phyloP scores from a whole-genome alignment of 2,797 vertebrate genomes.

The Allochrocebus solatus region DNA sequence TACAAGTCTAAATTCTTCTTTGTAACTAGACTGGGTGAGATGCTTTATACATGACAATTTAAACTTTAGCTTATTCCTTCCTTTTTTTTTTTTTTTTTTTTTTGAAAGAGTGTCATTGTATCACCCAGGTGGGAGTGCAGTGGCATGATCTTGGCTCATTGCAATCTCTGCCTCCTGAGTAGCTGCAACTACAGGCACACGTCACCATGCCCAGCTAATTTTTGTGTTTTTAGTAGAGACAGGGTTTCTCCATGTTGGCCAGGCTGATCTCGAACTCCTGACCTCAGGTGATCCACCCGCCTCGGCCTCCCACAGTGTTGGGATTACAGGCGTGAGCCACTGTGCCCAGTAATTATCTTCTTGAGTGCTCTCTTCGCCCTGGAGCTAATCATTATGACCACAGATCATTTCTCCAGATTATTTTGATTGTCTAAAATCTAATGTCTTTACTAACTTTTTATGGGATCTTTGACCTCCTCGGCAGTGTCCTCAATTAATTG shows the following conservation, averaged over 20 bases:
- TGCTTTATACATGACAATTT: background rate
- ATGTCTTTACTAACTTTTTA: conserved; percentile 1
- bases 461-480: conserved; percentile 1
- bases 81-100: no score
- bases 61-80: background rate
- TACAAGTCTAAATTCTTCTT: background rate
- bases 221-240: background rate
- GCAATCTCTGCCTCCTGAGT: background rate
- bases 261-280: background rate
- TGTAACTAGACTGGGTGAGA: background rate
- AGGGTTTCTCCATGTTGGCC: background rate
- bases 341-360: background rate
- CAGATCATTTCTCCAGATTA: conserved; percentile 33
- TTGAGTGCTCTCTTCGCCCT: background rate
- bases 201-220: background rate
- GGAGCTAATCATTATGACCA: conserved; percentile 31
- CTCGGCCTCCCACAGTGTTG: background rate
- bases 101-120: background rate
- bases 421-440: conserved; percentile 34
- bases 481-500: conserved; percentile 40
- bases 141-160: background rate
- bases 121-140: background rate
- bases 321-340: background rate
- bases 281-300: background rate
- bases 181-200: background rate